phyloP scores from a whole-genome alignment of 2,888 invertebrate genomes.

The Troglohyphantes excavatus region DNA sequence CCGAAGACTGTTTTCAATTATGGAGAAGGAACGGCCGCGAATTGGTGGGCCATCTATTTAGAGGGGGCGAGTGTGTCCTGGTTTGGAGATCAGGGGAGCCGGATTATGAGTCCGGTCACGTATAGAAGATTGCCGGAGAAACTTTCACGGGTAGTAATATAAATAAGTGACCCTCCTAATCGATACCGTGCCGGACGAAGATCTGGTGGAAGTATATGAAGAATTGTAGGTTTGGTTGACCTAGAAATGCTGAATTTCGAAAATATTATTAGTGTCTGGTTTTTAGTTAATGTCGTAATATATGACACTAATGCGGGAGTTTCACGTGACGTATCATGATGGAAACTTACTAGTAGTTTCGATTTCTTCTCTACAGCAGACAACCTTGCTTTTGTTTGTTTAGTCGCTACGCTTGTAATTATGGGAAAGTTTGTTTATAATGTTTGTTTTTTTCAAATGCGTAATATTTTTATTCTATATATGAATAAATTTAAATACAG shows the following conservation, averaged over 20 bases:
- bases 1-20: slow-evolving; percentile 71
- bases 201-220: background rate
- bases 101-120: slow-evolving; percentile 74
- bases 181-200: slow-evolving; percentile 43
- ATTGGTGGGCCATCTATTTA: slow-evolving; percentile 60
- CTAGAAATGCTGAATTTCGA: too few relatives aligned
- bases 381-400: too few relatives aligned
- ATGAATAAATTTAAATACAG: too few relatives aligned
- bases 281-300: background rate
- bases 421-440: too few relatives aligned
- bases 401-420: too few relatives aligned
- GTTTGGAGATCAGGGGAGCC: slow-evolving; percentile 29
- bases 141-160: slow-evolving; percentile 77
- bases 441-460: too few relatives aligned
- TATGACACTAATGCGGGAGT: too few relatives aligned
- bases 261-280: background rate
- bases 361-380: too few relatives aligned
- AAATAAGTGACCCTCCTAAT: slow-evolving; percentile 75
- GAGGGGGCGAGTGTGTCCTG: slow-evolving; percentile 23
- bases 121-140: slow-evolving; percentile 63
- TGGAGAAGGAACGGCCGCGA: slow-evolving; percentile 48
- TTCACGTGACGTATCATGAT: too few relatives aligned
- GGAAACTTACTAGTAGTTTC: too few relatives aligned
- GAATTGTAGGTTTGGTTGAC: background rate
- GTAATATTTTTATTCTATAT: too few relatives aligned